A percentile compares a stretch with the other conserved stretches of the same genome.
Conservation (phyloP, 1,140 invertebrate species). For the Drosophila bifasciata region DNA sequence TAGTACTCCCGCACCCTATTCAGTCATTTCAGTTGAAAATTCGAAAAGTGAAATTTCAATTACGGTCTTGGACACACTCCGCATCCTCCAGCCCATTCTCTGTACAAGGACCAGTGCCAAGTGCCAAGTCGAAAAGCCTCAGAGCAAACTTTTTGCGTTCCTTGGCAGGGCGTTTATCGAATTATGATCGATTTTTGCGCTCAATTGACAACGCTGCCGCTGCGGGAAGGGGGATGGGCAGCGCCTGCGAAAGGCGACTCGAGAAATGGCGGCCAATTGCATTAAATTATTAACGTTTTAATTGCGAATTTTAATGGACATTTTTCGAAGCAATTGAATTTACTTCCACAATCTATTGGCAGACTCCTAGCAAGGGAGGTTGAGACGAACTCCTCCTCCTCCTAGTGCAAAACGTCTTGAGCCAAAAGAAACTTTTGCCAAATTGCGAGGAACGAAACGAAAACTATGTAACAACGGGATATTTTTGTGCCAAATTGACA, state of each 20-base stretch:
- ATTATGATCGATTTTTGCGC: conserved; percentile 73
- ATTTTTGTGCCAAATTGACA: too few species aligned
- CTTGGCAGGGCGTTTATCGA: conserved; percentile 61
- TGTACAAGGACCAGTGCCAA: neutral
- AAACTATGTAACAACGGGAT: too few species aligned
- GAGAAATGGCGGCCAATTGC: conserved; percentile 71
- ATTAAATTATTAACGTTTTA: conserved; percentile 80
- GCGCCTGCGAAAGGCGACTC: conserved; percentile 22
- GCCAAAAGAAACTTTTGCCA: too few species aligned
- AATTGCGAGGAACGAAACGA: conserved; percentile 21
- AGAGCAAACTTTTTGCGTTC: conserved; percentile 15
- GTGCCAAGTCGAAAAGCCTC: conserved; percentile 1
- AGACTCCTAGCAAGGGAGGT: neutral
- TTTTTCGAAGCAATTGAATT: conserved; percentile 65
- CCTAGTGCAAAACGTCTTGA: conserved; percentile 8
- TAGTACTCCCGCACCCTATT: conserved; percentile 9
- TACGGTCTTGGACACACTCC: neutral
- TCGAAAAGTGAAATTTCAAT: conserved; percentile 23
- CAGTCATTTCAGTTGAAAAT: conserved; percentile 4
- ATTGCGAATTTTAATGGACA: conserved; percentile 74
- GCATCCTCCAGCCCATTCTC: neutral
- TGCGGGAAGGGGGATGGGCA: neutral
- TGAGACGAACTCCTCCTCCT: neutral
- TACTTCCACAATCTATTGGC: conserved; percentile 31
- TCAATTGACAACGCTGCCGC: conserved; percentile 28